phyloP scores from a whole-genome alignment of 2,113 vertebrate species.

The Mastomys natalensis region DNA sequence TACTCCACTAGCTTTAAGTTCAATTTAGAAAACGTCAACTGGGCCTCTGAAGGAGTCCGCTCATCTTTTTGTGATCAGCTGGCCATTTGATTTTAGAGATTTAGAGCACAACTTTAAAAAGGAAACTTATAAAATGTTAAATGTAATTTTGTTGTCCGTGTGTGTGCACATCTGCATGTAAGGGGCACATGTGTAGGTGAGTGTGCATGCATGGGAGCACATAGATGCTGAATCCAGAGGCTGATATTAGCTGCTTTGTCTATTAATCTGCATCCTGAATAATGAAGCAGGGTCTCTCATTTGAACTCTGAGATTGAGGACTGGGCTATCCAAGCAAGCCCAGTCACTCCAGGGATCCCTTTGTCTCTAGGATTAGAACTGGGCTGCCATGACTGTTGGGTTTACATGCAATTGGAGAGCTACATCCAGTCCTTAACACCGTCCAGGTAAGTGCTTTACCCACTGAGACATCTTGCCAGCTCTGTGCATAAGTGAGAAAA shows the following conservation, averaged over 20 bases:
- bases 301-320: no score
- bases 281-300: background rate
- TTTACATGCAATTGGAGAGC: background rate
- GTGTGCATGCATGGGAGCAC: background rate
- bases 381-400: no score
- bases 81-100: background rate
- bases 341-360: background rate
- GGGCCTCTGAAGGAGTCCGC: background rate
- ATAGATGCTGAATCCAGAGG: background rate
- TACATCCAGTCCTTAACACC: background rate
- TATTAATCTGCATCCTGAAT: background rate
- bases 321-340: background rate
- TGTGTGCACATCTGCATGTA: accelerated
- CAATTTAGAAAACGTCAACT: conserved; percentile 38
- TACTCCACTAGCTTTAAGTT: conserved; percentile 31
- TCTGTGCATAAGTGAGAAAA: background rate
- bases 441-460: background rate
- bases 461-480: background rate
- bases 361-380: background rate
- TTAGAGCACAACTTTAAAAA: conserved; percentile 33
- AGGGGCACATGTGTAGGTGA: no score
- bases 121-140: conserved; percentile 29
- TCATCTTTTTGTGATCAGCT: conserved; percentile 9
- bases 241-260: background rate
- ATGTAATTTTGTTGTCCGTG: background rate